These are phyloP conservation scores for Spilogale gracilis DNA, from an alignment of 2,113 vertebrate genomes.

Conservation along the genomic window DNA sequence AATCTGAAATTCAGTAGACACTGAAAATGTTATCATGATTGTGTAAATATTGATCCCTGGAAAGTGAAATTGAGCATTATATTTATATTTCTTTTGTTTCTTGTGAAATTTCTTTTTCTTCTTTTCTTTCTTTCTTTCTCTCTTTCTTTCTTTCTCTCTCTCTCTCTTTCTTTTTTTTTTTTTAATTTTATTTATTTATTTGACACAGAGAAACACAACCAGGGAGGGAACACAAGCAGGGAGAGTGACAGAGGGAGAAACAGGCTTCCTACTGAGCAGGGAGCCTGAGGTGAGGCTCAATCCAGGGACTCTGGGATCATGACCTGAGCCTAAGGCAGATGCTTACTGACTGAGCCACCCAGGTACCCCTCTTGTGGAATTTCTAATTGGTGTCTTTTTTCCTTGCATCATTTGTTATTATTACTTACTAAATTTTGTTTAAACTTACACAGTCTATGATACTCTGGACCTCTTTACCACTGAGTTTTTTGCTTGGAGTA, in stretches of 20 bases:
- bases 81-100: background rate
- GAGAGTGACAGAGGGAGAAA: no score
- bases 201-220: no score
- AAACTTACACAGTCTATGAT: background rate
- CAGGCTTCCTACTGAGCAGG: no score
- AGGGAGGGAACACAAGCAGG: no score
- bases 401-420: background rate
- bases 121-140: no score
- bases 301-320: no score
- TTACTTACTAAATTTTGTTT: background rate
- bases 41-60: background rate
- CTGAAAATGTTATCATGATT: background rate
- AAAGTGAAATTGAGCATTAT: background rate
- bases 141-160: no score
- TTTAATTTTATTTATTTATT: no score
- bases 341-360: no score
- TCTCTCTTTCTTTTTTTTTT: no score
- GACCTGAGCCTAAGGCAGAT: no score
- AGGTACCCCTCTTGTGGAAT: background rate
- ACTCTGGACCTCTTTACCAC: background rate
- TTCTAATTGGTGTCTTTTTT: background rate
- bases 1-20: background rate
- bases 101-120: background rate
- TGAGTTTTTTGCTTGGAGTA: background rate
- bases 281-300: no score